Percentiles rank a stretch among this genome's conserved stretches.
Conservation (phyloP, 2,888 invertebrate species). For the Belgica antarctica region DNA sequence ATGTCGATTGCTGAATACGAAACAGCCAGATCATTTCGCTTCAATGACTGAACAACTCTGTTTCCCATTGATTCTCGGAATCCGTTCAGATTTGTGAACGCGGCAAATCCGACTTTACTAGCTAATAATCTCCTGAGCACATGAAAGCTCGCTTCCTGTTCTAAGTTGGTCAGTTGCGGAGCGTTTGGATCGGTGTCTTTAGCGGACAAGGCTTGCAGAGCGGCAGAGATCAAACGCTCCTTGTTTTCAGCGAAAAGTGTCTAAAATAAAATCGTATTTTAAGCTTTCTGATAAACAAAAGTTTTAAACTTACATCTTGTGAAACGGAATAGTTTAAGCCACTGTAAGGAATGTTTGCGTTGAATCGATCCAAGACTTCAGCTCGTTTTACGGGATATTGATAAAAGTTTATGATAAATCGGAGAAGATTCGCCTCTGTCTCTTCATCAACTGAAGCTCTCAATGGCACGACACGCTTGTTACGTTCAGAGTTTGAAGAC, state of each 20-base stretch:
- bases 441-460: conserved; percentile 93
- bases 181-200: conserved; percentile 65
- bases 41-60: conserved; percentile 86
- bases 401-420: conserved; percentile 60
- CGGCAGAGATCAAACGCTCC: conserved; percentile 90
- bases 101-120: conserved; percentile 96
- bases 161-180: conserved; percentile 62
- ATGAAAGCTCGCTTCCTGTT: conserved; percentile 93
- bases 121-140: conserved; percentile 89
- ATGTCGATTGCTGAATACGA: conserved; percentile 97
- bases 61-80: conserved; percentile 93
- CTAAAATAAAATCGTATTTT: conserved; percentile 60
- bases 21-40: conserved; percentile 82
- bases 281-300: too few species aligned
- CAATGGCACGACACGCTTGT: conserved; percentile 84
- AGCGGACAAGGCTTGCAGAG: conserved; percentile 79
- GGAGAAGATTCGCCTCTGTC: conserved; percentile 79
- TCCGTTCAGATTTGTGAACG: conserved; percentile 85
- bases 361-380: conserved; percentile 90
- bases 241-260: conserved; percentile 97
- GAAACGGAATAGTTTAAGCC: conserved; percentile 94
- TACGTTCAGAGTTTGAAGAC: conserved; percentile 78
- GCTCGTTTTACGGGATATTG: conserved; percentile 59
- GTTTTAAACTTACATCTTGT: conserved; percentile 81
- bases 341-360: conserved; percentile 96